A percentile compares a stretch with the other conserved stretches of the same genome.
phyloP scores from a whole-genome alignment of 2,113 vertebrate species.

The Hystrix brachyura region DNA sequence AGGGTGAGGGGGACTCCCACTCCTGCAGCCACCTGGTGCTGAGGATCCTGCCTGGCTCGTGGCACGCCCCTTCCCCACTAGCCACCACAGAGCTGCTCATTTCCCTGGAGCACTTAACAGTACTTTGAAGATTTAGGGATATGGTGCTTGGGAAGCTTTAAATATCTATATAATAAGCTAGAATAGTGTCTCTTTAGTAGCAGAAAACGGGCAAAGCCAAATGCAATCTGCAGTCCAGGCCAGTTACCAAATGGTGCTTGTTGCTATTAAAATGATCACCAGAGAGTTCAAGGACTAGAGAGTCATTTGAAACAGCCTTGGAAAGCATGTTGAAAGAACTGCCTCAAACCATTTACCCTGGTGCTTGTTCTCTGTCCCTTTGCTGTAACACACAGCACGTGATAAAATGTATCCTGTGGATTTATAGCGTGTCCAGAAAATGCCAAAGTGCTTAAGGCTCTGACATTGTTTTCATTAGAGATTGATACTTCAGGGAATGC shows the following conservation, averaged over 20 bases:
- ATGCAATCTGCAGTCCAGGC: constrained; percentile 28
- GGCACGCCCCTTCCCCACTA: neutral
- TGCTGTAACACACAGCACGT: neutral
- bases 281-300: constrained; percentile 61
- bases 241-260: constrained; percentile 44
- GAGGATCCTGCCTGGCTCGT: neutral
- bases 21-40: neutral
- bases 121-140: constrained; percentile 52
- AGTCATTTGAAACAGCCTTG: constrained; percentile 64
- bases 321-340: constrained; percentile 34
- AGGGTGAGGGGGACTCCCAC: neutral
- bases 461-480: constrained; percentile 79
- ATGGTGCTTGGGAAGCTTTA: constrained; percentile 6
- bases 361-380: constrained; percentile 26
- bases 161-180: neutral
- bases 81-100: neutral
- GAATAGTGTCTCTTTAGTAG: constrained; percentile 48
- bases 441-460: constrained; percentile 76
- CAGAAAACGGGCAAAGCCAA: constrained; percentile 50
- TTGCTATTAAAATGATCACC: constrained; percentile 65
- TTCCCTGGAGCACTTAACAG: neutral
- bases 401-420: constrained; percentile 72
- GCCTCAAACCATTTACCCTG: constrained; percentile 65
- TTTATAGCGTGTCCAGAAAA: constrained; percentile 79
- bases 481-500: constrained; percentile 69